Evolutionary conservation across 2,113 vertebrate species (phyloP), one percentile per base, ranked within the genome.

Genomic region (Eurypyga helias): DNA sequence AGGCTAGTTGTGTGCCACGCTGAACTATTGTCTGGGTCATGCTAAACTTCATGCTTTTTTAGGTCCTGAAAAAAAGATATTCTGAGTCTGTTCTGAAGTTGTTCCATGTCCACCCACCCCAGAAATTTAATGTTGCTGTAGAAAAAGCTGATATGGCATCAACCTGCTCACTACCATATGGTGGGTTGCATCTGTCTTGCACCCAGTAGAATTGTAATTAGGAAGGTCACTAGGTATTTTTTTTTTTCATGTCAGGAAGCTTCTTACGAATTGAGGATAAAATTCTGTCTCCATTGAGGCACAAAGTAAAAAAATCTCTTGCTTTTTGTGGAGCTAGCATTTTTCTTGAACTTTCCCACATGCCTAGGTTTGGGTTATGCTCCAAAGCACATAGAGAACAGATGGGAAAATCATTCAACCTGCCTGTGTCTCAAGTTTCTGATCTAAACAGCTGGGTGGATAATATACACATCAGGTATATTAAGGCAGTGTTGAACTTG

Each of bases 351-450:
- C 52, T 91, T 91, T 91, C 61, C 57, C 36, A 82, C 57, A 41
- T 51, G 12, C 52, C 48, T 93, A 29, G 34, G n/a, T 91, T 89
- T 85, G 85, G 38, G 29, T 77, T 91, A 60, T 65, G 34, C 69
- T 83, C 73, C 61, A 69, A 72, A 90, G n/a, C 26, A 75, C 79
- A 43, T 12, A 52, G 45, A 57, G 49, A 88, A 80, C 75, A 85
- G 70, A 90, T 95, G 71, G 75, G 16, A 90, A 95, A 94, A 79
- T 94, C 45, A 69, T 83, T 92, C 75, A 92, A 13, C 34, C 36
- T 90, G 62, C 48, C 54, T 65, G 3, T 49, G 57, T 91, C 52
- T 88, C 52, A 60, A 55, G 14, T 67, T 93, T 93, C 31, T 0
- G 0, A 80, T 88, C 75, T 83, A 67, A 90, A 67, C 6, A 88